Conservation (phyloP, 2,113 vertebrate species). For the Donacobius atricapilla region DNA sequence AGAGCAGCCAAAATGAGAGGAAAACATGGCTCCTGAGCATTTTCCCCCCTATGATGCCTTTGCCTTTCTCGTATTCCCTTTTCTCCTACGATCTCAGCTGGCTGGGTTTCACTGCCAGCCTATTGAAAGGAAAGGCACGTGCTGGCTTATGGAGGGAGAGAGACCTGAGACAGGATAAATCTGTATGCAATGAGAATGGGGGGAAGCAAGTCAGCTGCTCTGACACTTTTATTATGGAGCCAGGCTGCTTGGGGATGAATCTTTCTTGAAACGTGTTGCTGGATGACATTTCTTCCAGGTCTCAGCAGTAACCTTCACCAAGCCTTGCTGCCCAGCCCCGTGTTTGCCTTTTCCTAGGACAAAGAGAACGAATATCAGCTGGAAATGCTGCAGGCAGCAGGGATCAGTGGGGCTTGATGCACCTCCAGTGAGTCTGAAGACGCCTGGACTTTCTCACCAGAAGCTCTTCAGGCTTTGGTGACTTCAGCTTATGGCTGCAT, state of each 20-base stretch:
- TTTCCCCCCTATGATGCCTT: background rate
- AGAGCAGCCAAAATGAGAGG: background rate
- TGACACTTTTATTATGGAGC: conserved; percentile 44
- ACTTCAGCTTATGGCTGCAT: background rate
- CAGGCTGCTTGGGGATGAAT: conserved; percentile 42
- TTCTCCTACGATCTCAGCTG: background rate
- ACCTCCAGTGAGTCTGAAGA: background rate
- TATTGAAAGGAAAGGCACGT: conserved; percentile 14
- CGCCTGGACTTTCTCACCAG: background rate
- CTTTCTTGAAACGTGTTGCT: background rate
- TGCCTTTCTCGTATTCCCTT: background rate
- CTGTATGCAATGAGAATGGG: background rate
- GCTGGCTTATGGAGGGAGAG: background rate
- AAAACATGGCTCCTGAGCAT: background rate
- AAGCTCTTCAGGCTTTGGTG: background rate
- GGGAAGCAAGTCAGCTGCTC: conserved; percentile 4
- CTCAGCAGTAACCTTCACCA: background rate
- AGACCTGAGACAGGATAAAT: conserved; percentile 38
- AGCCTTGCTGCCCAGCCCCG: background rate
- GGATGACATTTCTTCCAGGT: conserved; percentile 38
- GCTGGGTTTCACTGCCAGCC: background rate
- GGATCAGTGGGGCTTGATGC: rapidly evolving
- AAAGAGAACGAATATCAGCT: background rate
- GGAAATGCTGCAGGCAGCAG: background rate
- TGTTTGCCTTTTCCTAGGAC: background rate